A percentile compares a stretch with the other conserved stretches of the same genome.
Conservation (phyloP, 2,888 invertebrate genomes). For the Synergus umbraculus region DNA sequence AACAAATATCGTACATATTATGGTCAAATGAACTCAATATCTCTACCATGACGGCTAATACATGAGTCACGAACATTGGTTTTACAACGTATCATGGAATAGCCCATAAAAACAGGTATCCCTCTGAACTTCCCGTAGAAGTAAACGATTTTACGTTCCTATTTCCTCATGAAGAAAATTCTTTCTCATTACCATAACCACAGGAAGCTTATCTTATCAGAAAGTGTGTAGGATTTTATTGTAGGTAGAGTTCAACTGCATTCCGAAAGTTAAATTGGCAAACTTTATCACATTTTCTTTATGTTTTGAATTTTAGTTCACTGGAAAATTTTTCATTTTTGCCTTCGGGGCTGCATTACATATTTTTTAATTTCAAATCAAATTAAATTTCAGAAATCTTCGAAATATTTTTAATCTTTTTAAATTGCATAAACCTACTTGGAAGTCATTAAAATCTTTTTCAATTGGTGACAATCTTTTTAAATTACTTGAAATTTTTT, state of each 20-base stretch:
- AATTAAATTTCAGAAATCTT: too few species aligned
- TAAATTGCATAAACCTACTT: too few species aligned
- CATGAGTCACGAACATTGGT: background rate
- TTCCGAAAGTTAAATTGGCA: too few species aligned
- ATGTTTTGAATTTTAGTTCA: too few species aligned
- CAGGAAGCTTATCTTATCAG: background rate
- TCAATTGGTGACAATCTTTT: too few species aligned
- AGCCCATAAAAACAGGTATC: background rate
- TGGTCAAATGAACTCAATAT: background rate
- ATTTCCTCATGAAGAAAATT: background rate
- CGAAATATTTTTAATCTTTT: too few species aligned
- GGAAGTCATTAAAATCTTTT: too few species aligned
- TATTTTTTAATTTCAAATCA: too few species aligned
- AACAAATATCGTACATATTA: conserved; percentile 58
- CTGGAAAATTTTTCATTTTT: too few species aligned
- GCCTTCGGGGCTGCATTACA: too few species aligned
- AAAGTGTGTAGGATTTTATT: background rate
- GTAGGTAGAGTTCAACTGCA: background rate
- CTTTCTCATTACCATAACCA: background rate
- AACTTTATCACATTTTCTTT: too few species aligned
- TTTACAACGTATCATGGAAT: background rate
- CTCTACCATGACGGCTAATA: background rate
- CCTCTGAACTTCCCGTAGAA: background rate
- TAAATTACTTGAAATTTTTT: too few species aligned
- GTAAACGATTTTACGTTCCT: background rate